Conservation (phyloP, 2,888 invertebrate species). For the Agonopterix heracliana region DNA sequence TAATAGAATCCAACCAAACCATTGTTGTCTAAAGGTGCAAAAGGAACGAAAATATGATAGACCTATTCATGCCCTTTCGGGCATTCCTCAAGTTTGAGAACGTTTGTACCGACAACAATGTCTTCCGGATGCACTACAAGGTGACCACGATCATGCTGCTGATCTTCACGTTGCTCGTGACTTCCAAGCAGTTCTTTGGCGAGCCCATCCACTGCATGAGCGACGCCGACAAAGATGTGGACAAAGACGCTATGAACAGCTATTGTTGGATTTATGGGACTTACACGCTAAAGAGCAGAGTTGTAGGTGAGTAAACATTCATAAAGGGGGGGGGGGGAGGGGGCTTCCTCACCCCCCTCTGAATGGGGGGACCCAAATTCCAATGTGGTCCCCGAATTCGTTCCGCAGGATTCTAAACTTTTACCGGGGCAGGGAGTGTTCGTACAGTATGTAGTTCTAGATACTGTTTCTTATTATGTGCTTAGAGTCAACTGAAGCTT, state of each 20-base stretch:
- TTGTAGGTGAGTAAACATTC: constrained; percentile 41
- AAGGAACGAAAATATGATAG: constrained; percentile 67
- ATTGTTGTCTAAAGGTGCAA: too few species aligned
- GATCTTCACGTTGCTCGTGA: constrained; percentile 83
- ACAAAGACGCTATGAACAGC: constrained; percentile 80
- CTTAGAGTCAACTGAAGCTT: too few species aligned
- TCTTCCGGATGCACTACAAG: constrained; percentile 85
- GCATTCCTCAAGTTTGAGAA: constrained; percentile 80
- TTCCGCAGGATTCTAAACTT: too few species aligned
- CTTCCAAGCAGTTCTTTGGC: constrained; percentile 89
- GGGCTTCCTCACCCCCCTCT: too few species aligned
- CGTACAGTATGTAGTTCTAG: too few species aligned
- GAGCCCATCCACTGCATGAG: constrained; percentile 87
- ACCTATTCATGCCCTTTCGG: constrained; percentile 80
- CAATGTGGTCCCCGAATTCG: too few species aligned
- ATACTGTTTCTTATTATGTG: too few species aligned
- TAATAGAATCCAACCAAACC: too few species aligned
- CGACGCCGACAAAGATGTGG: constrained; percentile 53
- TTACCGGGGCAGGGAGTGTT: too few species aligned
- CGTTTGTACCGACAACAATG: constrained; percentile 84
- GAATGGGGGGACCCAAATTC: too few species aligned
- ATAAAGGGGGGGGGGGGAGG: too few species aligned
- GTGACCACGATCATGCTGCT: constrained; percentile 83
- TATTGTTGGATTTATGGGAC: constrained; percentile 89
- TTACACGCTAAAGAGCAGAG: constrained; percentile 73